Base-by-base conservation (phyloP, 2,888 invertebrate species). In the Alsophila aescularia region DNA sequence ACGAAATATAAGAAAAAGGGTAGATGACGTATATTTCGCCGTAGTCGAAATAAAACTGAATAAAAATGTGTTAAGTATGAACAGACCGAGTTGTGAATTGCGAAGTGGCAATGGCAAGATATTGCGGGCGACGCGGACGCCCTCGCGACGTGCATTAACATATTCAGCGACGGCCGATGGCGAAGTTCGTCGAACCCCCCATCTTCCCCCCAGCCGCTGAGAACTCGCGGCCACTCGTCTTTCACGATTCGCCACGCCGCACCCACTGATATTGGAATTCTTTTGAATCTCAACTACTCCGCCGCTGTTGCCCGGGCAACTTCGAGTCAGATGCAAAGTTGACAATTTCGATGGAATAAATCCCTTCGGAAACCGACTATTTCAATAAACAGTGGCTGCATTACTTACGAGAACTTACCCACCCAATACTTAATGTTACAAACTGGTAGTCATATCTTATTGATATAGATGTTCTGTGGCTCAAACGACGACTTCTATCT, bases 241-340 rank as follows among this genome's bases (percentile, higher is more conserved):
- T 74, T 72, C 70, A 66, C 77, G 75, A 76, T 67, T 73, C 70
- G 66, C 71, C 64, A 73, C 70, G 48, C 69, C 69, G 60, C 70
- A 60, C 73, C 69, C 75, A 61, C 75, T 74, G 79, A 85, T 90
- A 90, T 90, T 90, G 85, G 83, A 89, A 90, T 89, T 87, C 87
- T 90, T 89, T 83, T 81, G 82, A 87, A 85, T 86, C 77, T 82
- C 77, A 77, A 88, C 84, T 82, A 84, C 77, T 74, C 72, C 41
- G 62, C 73, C 29, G 64, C 75, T 75, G 73, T 73, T 79, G 69
- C 72, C 69, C 72, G 69, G 69, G 60, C 70, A 82, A 85, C 80
- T 87, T 85, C 77, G 77, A 75, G 73, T 76, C 75, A 70, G 70
- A 84, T 81, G 79, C 78, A 79, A 81, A 84, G 73, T 80, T 80